Conservation (phyloP, 2,888 invertebrate genomes). For the Asteroscopus sphinx region DNA sequence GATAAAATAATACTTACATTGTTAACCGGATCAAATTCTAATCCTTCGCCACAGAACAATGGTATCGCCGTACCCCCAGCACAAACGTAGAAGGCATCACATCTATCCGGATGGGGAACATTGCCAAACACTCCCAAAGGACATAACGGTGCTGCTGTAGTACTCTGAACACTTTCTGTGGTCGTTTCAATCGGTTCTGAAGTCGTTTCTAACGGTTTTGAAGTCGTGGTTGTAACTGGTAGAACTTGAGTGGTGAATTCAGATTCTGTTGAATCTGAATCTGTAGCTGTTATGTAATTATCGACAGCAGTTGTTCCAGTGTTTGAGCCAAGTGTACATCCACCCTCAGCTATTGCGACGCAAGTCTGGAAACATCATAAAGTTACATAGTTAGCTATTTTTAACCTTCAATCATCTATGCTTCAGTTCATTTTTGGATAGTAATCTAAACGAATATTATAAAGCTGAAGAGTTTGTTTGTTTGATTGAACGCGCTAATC, state of each 20-base stretch:
- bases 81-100: slow-evolving; percentile 36
- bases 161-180: background rate
- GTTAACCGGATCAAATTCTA: slow-evolving; percentile 9
- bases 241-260: too few species aligned
- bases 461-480: too few species aligned
- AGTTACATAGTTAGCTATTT: background rate
- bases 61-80: background rate
- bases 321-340: slow-evolving; percentile 17
- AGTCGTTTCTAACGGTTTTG: slow-evolving; percentile 2
- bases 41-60: slow-evolving; percentile 17
- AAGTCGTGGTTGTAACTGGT: background rate
- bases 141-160: slow-evolving; percentile 20
- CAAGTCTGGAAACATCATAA: slow-evolving; percentile 9
- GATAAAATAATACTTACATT: slow-evolving; percentile 58
- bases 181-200: slow-evolving; percentile 1
- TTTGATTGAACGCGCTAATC: too few species aligned
- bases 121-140: slow-evolving; percentile 4
- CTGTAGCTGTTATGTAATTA: background rate
- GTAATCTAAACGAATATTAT: too few species aligned
- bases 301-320: slow-evolving; percentile 8
- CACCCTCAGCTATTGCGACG: slow-evolving; percentile 17
- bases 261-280: background rate
- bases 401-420: too few species aligned
- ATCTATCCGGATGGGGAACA: slow-evolving; percentile 31
- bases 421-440: too few species aligned